These are phyloP conservation scores for Abrostola tripartita DNA, from an alignment of 2,888 invertebrate species.

Conservation along the genomic window DNA sequence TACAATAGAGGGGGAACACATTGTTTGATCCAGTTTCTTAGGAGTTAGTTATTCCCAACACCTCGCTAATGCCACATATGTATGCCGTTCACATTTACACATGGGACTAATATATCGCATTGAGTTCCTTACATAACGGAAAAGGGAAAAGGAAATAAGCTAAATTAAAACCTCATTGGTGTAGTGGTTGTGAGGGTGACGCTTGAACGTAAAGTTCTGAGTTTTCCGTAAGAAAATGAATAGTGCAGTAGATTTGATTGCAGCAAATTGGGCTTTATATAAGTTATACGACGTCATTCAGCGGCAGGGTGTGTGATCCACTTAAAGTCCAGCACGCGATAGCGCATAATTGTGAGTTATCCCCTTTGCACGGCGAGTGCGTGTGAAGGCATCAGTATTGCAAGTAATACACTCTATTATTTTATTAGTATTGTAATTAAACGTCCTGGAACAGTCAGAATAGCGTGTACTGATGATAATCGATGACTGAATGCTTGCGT, in stretches of 20 bases:
- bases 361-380: slow-evolving; percentile 12
- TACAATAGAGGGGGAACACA: neutral
- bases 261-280: slow-evolving; percentile 1
- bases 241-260: neutral
- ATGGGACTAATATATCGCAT: slow-evolving; percentile 21
- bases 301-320: neutral
- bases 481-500: slow-evolving; percentile 24
- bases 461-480: slow-evolving; percentile 27
- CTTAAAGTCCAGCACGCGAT: slow-evolving; percentile 30
- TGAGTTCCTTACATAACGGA: slow-evolving; percentile 13
- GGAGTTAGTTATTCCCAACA: neutral
- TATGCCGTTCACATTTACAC: slow-evolving; percentile 9
- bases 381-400: slow-evolving; percentile 29
- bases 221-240: too few species aligned
- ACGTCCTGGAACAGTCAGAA: slow-evolving; percentile 11
- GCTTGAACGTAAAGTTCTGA: too few species aligned
- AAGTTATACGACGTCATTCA: slow-evolving; percentile 1
- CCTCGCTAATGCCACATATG: slow-evolving; percentile 5
- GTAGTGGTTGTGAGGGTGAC: neutral
- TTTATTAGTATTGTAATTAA: slow-evolving; percentile 35
- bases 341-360: slow-evolving; percentile 25
- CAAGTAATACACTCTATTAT: slow-evolving; percentile 48
- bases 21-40: neutral
- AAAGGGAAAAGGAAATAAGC: slow-evolving; percentile 6
- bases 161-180: slow-evolving; percentile 29